Evolutionary conservation across 2,113 vertebrate genomes (phyloP), one percentile per base, ranked within the genome.

Genomic region (Silurus meridionalis): DNA sequence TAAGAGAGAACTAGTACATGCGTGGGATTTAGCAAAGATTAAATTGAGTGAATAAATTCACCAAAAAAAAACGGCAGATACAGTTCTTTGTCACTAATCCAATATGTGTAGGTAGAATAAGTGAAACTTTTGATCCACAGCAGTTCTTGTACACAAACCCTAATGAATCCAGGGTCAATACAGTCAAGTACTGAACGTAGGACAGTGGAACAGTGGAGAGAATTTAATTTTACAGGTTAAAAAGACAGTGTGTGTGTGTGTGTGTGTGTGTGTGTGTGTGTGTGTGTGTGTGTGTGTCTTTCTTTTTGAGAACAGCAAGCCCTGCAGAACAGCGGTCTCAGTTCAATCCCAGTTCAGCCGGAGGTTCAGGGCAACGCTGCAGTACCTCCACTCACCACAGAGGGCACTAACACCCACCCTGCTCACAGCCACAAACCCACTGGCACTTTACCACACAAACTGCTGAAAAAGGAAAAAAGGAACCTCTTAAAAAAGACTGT

Each of bases 241-340:
- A 48, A 80, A 60, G 60, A 46, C 1, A 10, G 10, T 28, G 57
- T 66, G 74, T 72, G 25, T 86, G 71, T 84, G 50, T 84, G 60
- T 87, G 86, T 81, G 77, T 84, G 75, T 82, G 50, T 83, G 57
- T 75, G 67, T 50, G 46, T 71, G 79, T 74, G 87, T 50, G 7
- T 53, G 67, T 77, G 28, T n/a, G 75, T 63, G 86, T 88, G 88
- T 17, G 5, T 87, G 72, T 93, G 37, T 37, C 37, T 37, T 37
- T 37, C 37, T 37, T 37, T 37, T 37, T 37, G 89, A 83, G 88
- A 91, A 57, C 92, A 99, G 98, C 98, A 99, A 99, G 98, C 98
- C 85, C 94, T 99, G 94, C 98, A 99, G 94, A 99, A 99, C 95
- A 99, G 98, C 28, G 98, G 98, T 7, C 94, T 99, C 88, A 99